These are phyloP conservation scores for Stenchaetothrips biformis DNA, from an alignment of 2,888 invertebrate genomes.

Conservation along the genomic window DNA sequence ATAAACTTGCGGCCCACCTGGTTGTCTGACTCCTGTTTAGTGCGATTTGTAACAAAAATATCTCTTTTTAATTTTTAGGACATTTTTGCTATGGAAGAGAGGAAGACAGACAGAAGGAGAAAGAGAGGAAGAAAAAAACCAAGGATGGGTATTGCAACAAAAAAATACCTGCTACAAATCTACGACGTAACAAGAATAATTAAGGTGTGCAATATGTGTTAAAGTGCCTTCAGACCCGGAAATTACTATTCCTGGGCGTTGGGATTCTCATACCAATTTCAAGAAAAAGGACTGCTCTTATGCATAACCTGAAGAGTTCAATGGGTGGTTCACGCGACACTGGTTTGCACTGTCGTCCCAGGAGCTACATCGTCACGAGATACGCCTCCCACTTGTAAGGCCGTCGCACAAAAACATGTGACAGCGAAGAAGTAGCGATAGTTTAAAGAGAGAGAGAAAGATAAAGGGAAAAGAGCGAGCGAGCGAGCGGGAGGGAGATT, in stretches of 20 bases:
- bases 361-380: slow-evolving; percentile 23
- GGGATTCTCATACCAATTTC: not conserved
- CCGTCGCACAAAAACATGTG: not conserved
- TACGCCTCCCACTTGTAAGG: slow-evolving; percentile 28
- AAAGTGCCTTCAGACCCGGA: not conserved
- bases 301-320: too few species aligned
- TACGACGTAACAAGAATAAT: not conserved
- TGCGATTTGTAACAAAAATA: too few species aligned
- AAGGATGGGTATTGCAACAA: not conserved
- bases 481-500: slow-evolving; percentile 28
- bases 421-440: not conserved
- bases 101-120: not conserved
- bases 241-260: not conserved
- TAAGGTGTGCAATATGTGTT: not conserved
- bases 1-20: too few species aligned
- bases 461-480: slow-evolving; percentile 27
- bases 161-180: not conserved
- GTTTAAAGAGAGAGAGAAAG: slow-evolving; percentile 15
- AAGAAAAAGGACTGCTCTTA: too few species aligned
- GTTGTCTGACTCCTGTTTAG: too few species aligned
- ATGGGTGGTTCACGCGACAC: too few species aligned
- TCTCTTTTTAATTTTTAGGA: not conserved
- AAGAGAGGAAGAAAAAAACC: not conserved
- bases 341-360: too few species aligned
- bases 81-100: not conserved